phyloP scores from a whole-genome alignment of 2,888 invertebrate genomes.

The Latrodectus elegans region DNA sequence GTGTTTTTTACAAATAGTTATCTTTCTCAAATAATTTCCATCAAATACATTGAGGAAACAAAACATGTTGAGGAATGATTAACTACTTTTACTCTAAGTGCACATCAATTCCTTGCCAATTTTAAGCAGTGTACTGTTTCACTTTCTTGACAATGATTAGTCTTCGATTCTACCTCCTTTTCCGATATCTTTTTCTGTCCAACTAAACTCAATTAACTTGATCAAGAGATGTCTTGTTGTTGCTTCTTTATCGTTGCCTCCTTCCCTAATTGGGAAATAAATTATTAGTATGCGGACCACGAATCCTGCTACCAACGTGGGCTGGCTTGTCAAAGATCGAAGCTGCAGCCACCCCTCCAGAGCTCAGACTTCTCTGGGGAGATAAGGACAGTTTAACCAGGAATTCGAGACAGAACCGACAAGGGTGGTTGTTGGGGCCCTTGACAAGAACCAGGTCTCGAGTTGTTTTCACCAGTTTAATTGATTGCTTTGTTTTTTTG shows the following conservation, averaged over 20 bases:
- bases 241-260: not conserved
- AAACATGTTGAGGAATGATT: no score
- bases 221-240: constrained; percentile 9
- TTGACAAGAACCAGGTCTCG: not conserved
- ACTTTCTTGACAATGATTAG: no score
- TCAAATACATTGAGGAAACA: no score
- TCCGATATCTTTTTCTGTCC: not conserved
- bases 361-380: not conserved
- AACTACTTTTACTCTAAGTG: no score
- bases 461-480: constrained; percentile 1
- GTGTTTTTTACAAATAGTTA: no score
- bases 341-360: not conserved
- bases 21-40: no score
- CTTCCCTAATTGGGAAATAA: constrained; percentile 31
- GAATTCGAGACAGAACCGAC: not conserved
- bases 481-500: not conserved
- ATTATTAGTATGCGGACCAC: constrained; percentile 22
- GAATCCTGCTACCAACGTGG: not conserved
- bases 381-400: not conserved
- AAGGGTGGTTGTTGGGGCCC: not conserved
- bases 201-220: constrained; percentile 35
- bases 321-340: not conserved
- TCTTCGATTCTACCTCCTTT: not conserved
- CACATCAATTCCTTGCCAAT: no score
- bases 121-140: no score